phyloP scores from a whole-genome alignment of 2,113 vertebrate genomes.

The Guaruba guarouba region DNA sequence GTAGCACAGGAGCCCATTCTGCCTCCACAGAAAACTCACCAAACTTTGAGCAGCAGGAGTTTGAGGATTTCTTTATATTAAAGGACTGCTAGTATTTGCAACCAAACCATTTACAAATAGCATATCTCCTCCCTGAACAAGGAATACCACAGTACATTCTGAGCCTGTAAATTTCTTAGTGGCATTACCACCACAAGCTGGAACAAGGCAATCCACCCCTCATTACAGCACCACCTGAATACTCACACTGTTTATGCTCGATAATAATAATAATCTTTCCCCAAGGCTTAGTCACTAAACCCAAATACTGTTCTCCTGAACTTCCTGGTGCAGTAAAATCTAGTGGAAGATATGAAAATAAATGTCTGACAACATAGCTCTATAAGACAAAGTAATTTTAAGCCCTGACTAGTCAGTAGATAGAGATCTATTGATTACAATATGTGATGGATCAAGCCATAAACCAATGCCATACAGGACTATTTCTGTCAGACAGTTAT shows the following conservation, averaged over 20 bases:
- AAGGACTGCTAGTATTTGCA: neutral
- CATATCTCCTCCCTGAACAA: neutral
- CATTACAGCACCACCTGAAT: neutral
- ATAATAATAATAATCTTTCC: neutral
- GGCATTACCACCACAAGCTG: neutral
- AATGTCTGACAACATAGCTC: neutral
- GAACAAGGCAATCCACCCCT: neutral
- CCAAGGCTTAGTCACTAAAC: neutral
- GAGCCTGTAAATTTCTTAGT: neutral
- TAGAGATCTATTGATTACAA: neutral
- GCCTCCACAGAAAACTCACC: neutral
- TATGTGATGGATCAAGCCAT: neutral
- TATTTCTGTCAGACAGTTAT: neutral
- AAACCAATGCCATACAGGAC: neutral
- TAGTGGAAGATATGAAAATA: neutral
- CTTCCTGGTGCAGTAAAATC: neutral
- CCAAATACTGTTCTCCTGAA: neutral
- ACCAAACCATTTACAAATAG: neutral
- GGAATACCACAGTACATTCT: neutral
- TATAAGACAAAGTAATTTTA: neutral
- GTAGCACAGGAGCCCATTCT: neutral
- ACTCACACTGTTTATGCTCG: accelerated
- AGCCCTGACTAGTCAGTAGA: neutral
- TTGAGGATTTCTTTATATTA: neutral
- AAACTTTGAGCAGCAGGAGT: neutral